These are phyloP conservation scores for Campylomormyrus numenius DNA, from an alignment of 2,113 vertebrate genomes.

Conservation along the genomic window DNA sequence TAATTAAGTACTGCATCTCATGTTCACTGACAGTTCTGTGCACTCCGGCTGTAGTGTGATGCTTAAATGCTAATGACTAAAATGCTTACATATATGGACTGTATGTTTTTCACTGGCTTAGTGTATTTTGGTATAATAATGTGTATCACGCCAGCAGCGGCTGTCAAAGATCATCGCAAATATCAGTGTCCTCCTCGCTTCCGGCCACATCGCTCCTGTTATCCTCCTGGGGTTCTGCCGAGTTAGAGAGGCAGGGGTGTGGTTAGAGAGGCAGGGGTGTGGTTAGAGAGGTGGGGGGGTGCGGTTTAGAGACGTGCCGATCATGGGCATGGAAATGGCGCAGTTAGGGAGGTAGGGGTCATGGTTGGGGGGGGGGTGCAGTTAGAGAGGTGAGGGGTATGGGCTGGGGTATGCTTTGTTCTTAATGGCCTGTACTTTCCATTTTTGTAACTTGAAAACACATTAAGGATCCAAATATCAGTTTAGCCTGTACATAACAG, in stretches of 20 bases:
- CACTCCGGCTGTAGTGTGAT: background rate
- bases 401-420: background rate
- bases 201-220: background rate
- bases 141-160: background rate
- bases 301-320: no score
- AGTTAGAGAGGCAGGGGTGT: background rate
- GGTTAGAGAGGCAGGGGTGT: background rate
- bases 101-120: background rate
- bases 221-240: slow-evolving; percentile 14
- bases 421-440: background rate
- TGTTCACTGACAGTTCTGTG: background rate
- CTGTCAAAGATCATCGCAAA: background rate
- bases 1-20: background rate
- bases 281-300: no score
- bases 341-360: background rate
- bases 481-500: background rate
- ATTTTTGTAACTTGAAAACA: background rate
- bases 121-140: background rate
- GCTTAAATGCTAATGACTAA: background rate
- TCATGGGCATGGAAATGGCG: no score
- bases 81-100: background rate
- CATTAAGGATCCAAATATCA: background rate
- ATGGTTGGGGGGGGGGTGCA: background rate
- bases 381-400: slow-evolving; percentile 5
- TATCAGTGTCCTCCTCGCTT: background rate